Percentiles rank a stretch among this genome's conserved stretches.
Conservation (phyloP, 2,888 invertebrate species). For the Amaurobius ferox region DNA sequence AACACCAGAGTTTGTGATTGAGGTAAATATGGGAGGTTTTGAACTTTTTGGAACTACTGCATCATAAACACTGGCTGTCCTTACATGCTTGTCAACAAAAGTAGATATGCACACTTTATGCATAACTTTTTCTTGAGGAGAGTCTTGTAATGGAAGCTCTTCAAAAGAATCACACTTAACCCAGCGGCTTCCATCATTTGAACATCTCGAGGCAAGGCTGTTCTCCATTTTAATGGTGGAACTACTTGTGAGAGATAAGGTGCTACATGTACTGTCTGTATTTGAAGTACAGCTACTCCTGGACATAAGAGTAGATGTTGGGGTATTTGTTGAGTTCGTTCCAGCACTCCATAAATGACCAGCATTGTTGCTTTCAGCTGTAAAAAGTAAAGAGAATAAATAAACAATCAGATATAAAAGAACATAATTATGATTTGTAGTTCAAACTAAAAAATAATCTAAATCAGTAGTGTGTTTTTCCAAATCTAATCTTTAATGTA, state of each 20-base stretch:
- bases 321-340: conserved; percentile 26
- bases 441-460: no score
- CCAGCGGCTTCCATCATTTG: conserved; percentile 36
- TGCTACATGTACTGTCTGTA: conserved; percentile 75
- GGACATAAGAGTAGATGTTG: conserved; percentile 54
- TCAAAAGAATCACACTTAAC: conserved; percentile 62
- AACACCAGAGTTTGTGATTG: not conserved
- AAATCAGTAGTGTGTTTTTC: no score
- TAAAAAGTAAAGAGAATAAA: conserved; percentile 1
- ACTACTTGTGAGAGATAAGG: conserved; percentile 75
- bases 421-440: no score
- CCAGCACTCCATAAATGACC: conserved; percentile 46
- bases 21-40: not conserved
- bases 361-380: conserved; percentile 17
- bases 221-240: conserved; percentile 73
- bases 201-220: not conserved
- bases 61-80: conserved; percentile 63
- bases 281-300: conserved; percentile 50
- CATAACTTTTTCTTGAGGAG: conserved; percentile 21
- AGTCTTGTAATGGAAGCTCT: conserved; percentile 37
- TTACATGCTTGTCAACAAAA: conserved; percentile 55
- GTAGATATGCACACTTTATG: conserved; percentile 64
- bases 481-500: no score
- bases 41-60: not conserved
- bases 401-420: no score